Percentiles rank a stretch among this genome's conserved stretches.
Evolutionary conservation across 1,140 invertebrate species (phyloP).

Genomic region (Brachionus calyciflorus): DNA sequence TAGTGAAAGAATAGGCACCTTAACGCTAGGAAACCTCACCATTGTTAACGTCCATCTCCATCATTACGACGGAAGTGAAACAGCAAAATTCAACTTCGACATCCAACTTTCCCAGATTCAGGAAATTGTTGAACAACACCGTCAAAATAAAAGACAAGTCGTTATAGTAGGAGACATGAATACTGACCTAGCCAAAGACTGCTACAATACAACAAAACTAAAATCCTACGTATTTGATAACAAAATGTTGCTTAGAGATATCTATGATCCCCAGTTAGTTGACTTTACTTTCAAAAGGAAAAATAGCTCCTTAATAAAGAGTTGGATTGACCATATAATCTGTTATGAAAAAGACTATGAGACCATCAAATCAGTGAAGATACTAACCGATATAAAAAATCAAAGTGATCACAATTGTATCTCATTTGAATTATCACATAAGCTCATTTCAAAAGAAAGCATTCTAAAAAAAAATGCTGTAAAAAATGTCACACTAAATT

Average conservation of each 20-base stretch:
- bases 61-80: not conserved
- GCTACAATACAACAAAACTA: not conserved
- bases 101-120: not conserved
- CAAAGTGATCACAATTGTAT: conserved; percentile 7
- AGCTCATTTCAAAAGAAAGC: not conserved
- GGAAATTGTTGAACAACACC: no score
- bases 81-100: not conserved
- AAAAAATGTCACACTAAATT: conserved; percentile 3
- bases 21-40: not conserved
- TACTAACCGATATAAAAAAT: not conserved
- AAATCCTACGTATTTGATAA: no score
- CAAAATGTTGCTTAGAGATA: no score
- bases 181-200: not conserved
- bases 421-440: not conserved
- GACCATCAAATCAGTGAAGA: not conserved
- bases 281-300: no score
- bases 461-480: not conserved
- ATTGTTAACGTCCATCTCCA: not conserved
- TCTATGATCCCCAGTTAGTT: no score
- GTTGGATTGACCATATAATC: conserved; percentile 9
- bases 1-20: not conserved
- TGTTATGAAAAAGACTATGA: no score
- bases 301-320: not conserved
- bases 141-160: not conserved
- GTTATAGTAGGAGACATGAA: not conserved